Conservation (phyloP, 2,888 invertebrate species). For the Ennomos erosarius region DNA sequence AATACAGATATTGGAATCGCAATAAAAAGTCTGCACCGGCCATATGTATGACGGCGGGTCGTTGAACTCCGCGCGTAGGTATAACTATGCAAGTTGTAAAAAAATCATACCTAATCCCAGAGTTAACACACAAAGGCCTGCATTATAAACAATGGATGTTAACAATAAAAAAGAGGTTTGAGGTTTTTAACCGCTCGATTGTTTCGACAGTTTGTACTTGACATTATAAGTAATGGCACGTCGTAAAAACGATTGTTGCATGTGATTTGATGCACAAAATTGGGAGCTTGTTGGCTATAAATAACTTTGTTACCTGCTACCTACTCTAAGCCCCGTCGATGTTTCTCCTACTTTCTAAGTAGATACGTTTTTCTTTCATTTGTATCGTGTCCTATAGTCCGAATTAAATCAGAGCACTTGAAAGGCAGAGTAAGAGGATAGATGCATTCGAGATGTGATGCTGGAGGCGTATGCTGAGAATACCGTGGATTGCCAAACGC, state of each 20-base stretch:
- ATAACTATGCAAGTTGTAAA: slow-evolving; percentile 56
- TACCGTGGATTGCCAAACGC: too few species aligned
- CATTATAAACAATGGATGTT: slow-evolving; percentile 54
- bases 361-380: too few species aligned
- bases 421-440: too few species aligned
- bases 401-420: too few species aligned
- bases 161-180: slow-evolving; percentile 55
- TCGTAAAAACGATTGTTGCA: slow-evolving; percentile 45
- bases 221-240: slow-evolving; percentile 52
- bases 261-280: slow-evolving; percentile 50
- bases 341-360: too few species aligned
- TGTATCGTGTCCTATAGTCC: too few species aligned
- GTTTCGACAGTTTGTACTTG: slow-evolving; percentile 55
- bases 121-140: slow-evolving; percentile 51
- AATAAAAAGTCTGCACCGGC: slow-evolving; percentile 38
- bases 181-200: slow-evolving; percentile 56
- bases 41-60: slow-evolving; percentile 41
- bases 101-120: slow-evolving; percentile 51
- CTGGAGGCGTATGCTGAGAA: too few species aligned
- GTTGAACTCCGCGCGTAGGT: slow-evolving; percentile 30
- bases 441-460: too few species aligned
- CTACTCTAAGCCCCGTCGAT: too few species aligned
- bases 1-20: slow-evolving; percentile 37
- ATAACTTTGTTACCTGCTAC: slow-evolving; percentile 10
- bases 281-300: slow-evolving; percentile 33